Evolutionary conservation across 2,113 vertebrate genomes (phyloP).

Genomic region (Anoura caudifer): DNA sequence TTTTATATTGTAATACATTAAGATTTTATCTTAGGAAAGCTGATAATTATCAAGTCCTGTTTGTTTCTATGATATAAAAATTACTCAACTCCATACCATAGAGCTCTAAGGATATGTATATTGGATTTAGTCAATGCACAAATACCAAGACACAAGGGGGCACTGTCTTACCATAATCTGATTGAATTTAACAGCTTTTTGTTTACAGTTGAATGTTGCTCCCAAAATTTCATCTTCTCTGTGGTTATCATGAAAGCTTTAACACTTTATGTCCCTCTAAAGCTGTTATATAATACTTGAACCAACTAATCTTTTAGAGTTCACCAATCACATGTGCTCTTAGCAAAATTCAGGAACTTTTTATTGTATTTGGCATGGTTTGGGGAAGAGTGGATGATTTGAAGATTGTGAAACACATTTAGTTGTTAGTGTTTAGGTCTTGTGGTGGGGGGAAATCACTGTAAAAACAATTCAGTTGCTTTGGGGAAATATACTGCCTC

Average conservation of each 20-base stretch:
- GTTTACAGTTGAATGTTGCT: slow-evolving; percentile 14
- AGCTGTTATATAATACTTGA: background rate
- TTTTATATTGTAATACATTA: background rate
- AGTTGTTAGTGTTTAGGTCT: slow-evolving; percentile 67
- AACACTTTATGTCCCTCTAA: background rate
- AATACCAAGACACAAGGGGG: slow-evolving; percentile 71
- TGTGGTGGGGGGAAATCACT: slow-evolving; percentile 62
- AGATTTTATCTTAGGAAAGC: background rate
- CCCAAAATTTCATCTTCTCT: slow-evolving; percentile 7
- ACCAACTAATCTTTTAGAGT: slow-evolving; percentile 36
- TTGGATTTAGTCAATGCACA: slow-evolving; percentile 30
- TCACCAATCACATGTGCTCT: slow-evolving; percentile 37
- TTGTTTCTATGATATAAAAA: slow-evolving; percentile 19
- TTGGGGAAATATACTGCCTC: slow-evolving; percentile 78
- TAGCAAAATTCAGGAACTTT: slow-evolving; percentile 60
- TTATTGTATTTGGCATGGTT: slow-evolving; percentile 38
- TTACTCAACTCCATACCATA: background rate
- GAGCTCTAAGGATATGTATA: slow-evolving; percentile 27
- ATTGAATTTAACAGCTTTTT: slow-evolving; percentile 53
- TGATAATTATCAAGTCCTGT: slow-evolving; percentile 4
- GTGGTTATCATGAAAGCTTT: slow-evolving; percentile 13
- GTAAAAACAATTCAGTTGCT: slow-evolving; percentile 75
- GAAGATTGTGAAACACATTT: slow-evolving; percentile 40
- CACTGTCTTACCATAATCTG: slow-evolving; percentile 68
- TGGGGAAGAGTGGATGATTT: background rate